phyloP scores from a whole-genome alignment of 2,113 vertebrate genomes.

The Alethe diademata region DNA sequence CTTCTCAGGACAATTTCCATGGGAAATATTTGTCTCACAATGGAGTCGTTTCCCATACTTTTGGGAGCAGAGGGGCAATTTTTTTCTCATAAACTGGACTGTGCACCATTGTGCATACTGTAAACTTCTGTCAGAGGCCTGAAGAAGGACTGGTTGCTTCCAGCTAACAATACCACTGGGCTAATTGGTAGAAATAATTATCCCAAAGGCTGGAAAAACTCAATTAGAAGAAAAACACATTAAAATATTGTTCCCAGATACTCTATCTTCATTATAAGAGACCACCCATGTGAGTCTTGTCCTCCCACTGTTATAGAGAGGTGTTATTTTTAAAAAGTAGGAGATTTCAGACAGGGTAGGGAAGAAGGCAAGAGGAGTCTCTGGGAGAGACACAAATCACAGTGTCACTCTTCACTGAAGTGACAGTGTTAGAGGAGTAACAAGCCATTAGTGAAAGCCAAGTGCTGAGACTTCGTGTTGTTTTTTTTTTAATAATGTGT shows the following conservation, averaged over 20 bases:
- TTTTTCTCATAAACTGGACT: conserved; percentile 58
- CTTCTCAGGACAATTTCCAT: conserved; percentile 43
- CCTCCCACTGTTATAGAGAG: conserved; percentile 1
- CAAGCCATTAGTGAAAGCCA: conserved; percentile 49
- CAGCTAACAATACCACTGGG: conserved; percentile 51
- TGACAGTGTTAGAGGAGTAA: conserved; percentile 22
- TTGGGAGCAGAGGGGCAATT: conserved; percentile 37
- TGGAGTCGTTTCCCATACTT: conserved; percentile 8
- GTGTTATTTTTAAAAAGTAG: conserved; percentile 33
- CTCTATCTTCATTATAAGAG: conserved; percentile 53
- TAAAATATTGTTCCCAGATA: conserved; percentile 64
- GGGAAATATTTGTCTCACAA: conserved; percentile 41
- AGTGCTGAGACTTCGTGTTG: not conserved
- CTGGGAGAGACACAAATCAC: conserved; percentile 36
- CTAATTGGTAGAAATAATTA: conserved; percentile 71
- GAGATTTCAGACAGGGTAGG: not conserved
- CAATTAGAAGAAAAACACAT: conserved; percentile 59
- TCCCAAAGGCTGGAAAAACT: conserved; percentile 53
- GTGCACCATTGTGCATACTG: conserved; percentile 50
- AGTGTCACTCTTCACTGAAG: conserved; percentile 2
- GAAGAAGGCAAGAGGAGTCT: not conserved
- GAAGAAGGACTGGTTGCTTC: conserved; percentile 35
- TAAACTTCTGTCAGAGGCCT: conserved; percentile 53
- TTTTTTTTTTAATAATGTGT: conserved; percentile 32
- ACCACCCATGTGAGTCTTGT: conserved; percentile 49